These are phyloP conservation scores for Metaphire vulgaris DNA, from an alignment of 1,140 invertebrate genomes.

Conservation along the genomic window DNA sequence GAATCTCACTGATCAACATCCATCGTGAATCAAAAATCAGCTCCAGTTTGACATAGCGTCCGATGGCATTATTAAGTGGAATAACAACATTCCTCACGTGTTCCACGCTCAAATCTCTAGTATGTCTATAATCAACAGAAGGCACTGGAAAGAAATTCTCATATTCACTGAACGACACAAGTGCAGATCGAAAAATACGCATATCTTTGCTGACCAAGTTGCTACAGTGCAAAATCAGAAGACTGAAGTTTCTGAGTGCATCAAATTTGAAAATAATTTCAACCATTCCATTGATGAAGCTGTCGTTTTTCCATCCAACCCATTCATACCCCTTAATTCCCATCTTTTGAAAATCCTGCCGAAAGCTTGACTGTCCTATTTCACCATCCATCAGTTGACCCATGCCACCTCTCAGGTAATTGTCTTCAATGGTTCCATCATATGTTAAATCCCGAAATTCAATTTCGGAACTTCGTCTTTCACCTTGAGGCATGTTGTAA, in stretches of 20 bases:
- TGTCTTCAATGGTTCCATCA: constrained; percentile 61
- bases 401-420: constrained; percentile 63
- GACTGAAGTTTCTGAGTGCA: constrained; percentile 74
- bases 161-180: constrained; percentile 66
- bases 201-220: constrained; percentile 65
- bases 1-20: constrained; percentile 82
- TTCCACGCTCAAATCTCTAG: background rate
- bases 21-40: constrained; percentile 73
- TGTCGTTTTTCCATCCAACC: constrained; percentile 62
- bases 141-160: background rate
- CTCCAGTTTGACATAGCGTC: constrained; percentile 71
- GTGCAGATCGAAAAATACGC: constrained; percentile 58
- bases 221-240: constrained; percentile 72
- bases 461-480: constrained; percentile 63
- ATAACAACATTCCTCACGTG: constrained; percentile 71
- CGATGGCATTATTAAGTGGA: constrained; percentile 75
- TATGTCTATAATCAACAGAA: constrained; percentile 3
- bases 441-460: constrained; percentile 85
- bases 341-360: constrained; percentile 62
- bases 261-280: constrained; percentile 73
- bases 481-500: constrained; percentile 77
- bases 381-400: constrained; percentile 74
- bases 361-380: constrained; percentile 68
- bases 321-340: constrained; percentile 70
- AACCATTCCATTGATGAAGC: constrained; percentile 33